phyloP scores from a whole-genome alignment of 2,888 invertebrate genomes.

The Acanthoscelides obtectus region DNA sequence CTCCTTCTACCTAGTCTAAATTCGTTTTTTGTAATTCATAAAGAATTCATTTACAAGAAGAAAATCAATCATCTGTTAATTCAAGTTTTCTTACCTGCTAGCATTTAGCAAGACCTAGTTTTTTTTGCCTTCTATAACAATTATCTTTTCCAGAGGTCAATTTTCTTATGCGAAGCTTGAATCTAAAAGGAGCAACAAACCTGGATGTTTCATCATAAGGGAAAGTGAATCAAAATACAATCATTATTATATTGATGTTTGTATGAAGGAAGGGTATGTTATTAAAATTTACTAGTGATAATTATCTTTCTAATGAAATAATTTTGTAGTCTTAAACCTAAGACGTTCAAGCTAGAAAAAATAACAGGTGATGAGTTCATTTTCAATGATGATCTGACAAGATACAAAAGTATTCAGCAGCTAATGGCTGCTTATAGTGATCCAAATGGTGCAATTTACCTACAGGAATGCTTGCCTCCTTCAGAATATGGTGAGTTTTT shows the following conservation, averaged over 20 bases:
- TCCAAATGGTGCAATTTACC: slow-evolving; percentile 56
- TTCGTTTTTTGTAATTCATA: too few relatives aligned
- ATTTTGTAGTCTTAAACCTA: slow-evolving; percentile 63
- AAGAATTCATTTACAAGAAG: too few relatives aligned
- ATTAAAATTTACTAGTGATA: neutral
- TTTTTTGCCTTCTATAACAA: slow-evolving; percentile 2
- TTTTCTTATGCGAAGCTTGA: slow-evolving; percentile 82
- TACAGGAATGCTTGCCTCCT: slow-evolving; percentile 76
- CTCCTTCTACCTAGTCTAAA: too few relatives aligned
- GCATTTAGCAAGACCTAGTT: too few relatives aligned
- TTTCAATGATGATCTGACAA: slow-evolving; percentile 48
- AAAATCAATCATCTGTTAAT: too few relatives aligned
- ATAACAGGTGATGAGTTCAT: slow-evolving; percentile 56
- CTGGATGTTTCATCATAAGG: slow-evolving; percentile 76
- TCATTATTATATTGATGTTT: slow-evolving; percentile 77
- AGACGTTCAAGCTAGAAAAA: slow-evolving; percentile 64
- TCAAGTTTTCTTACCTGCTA: too few relatives aligned
- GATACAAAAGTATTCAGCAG: slow-evolving; percentile 58
- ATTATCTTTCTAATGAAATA: slow-evolving; percentile 11
- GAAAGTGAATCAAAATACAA: slow-evolving; percentile 78
- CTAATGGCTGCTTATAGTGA: slow-evolving; percentile 61
- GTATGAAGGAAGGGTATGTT: slow-evolving; percentile 64
- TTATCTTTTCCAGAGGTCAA: slow-evolving; percentile 58
- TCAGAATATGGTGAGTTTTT: slow-evolving; percentile 79
- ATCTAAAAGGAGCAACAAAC: slow-evolving; percentile 68